Conservation (phyloP, 2,113 vertebrate genomes). For the Syngnathoides biaculeatus region DNA sequence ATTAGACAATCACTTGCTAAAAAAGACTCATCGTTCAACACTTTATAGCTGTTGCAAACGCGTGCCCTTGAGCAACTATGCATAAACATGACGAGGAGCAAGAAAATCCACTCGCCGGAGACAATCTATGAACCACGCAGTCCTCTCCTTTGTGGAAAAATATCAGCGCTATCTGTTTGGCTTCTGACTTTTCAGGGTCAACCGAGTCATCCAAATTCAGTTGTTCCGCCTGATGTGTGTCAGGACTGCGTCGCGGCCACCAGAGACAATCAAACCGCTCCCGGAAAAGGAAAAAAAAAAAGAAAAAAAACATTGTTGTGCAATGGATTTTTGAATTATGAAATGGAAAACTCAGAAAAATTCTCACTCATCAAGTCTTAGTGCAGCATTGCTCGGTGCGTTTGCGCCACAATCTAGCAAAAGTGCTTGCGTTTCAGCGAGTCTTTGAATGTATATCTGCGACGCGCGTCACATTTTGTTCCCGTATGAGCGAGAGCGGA, state of each 20-base stretch:
- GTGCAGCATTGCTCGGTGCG: conserved; percentile 13
- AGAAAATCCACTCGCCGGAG: not conserved
- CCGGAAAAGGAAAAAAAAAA: conserved; percentile 14
- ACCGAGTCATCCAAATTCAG: not conserved
- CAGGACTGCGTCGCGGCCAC: conserved; percentile 10
- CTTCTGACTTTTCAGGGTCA: not conserved
- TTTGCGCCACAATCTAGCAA: conserved; percentile 66
- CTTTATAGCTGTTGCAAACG: conserved; percentile 12
- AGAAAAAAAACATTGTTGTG: no score
- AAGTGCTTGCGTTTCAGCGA: conserved; percentile 29
- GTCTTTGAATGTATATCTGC: conserved; percentile 48
- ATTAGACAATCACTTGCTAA: conserved; percentile 58
- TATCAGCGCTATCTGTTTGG: not conserved
- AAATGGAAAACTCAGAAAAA: not conserved
- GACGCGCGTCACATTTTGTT: conserved; percentile 16
- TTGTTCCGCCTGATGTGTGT: not conserved
- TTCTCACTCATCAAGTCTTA: conserved; percentile 5
- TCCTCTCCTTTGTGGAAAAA: not conserved
- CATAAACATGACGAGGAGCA: conserved; percentile 10
- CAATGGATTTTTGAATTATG: conserved; percentile 16
- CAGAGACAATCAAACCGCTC: conserved; percentile 44
- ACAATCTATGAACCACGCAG: not conserved
- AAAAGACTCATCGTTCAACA: conserved; percentile 39
- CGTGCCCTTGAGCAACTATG: not conserved
- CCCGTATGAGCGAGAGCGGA: conserved; percentile 13